phyloP scores from a whole-genome alignment of 2,113 vertebrate genomes.

The Heterochromis multidens region DNA sequence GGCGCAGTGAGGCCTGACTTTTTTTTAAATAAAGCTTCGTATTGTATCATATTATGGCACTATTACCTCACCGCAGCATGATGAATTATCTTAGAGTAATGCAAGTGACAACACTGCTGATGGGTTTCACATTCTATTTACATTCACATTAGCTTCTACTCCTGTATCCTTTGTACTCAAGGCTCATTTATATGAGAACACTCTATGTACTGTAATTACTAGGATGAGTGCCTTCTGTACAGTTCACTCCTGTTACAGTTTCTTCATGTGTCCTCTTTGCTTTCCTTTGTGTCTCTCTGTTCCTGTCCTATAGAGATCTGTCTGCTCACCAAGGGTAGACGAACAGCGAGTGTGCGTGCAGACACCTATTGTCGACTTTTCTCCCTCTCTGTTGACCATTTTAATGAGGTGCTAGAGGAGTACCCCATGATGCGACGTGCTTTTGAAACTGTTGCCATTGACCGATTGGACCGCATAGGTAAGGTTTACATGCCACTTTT shows the following conservation, averaged over 20 bases:
- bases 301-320: slow-evolving; percentile 84
- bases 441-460: slow-evolving; percentile 98
- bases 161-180: not conserved
- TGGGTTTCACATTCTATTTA: slow-evolving; percentile 51
- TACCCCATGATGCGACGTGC: slow-evolving; percentile 99
- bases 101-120: slow-evolving; percentile 33
- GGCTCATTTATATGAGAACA: slow-evolving; percentile 55
- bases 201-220: slow-evolving; percentile 4
- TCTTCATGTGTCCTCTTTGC: not conserved
- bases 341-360: slow-evolving; percentile 94
- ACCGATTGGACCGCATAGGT: slow-evolving; percentile 96
- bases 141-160: slow-evolving; percentile 23
- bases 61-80: slow-evolving; percentile 46
- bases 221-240: not conserved
- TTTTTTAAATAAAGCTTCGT: not conserved
- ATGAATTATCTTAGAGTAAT: slow-evolving; percentile 42
- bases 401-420: slow-evolving; percentile 97
- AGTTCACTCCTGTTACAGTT: not conserved
- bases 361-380: slow-evolving; percentile 98
- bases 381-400: slow-evolving; percentile 97
- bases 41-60: slow-evolving; percentile 24
- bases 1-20: not conserved
- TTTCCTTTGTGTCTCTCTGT: not conserved
- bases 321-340: slow-evolving; percentile 94
- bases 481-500: slow-evolving; percentile 51